Conservation (phyloP, 2,888 invertebrate genomes). For the Dynastes grantii region DNA sequence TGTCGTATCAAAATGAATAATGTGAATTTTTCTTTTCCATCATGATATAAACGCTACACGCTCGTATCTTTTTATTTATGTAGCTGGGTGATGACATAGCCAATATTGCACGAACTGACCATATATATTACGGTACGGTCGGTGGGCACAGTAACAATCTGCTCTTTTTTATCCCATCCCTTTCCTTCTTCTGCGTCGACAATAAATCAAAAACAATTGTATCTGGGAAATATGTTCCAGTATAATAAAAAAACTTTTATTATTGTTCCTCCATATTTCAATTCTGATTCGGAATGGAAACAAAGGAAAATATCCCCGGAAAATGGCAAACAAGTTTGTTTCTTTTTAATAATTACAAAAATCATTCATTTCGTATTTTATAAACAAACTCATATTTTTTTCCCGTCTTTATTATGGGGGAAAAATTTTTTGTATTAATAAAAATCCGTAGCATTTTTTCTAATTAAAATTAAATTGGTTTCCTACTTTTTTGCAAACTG, state of each 20-base stretch:
- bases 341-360: constrained; percentile 18
- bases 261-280: constrained; percentile 50
- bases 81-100: constrained; percentile 65
- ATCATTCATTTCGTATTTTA: constrained; percentile 28
- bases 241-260: constrained; percentile 52
- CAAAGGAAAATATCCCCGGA: constrained; percentile 37
- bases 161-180: constrained; percentile 53
- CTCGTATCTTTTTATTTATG: constrained; percentile 61
- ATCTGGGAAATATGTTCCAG: constrained; percentile 57
- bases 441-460: no score
- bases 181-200: constrained; percentile 44
- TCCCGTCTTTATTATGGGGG: neutral
- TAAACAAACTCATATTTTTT: constrained; percentile 11
- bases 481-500: no score
- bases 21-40: constrained; percentile 61
- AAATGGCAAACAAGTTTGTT: constrained; percentile 30
- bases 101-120: constrained; percentile 65
- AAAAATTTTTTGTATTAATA: neutral
- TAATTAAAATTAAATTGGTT: no score
- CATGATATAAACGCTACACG: constrained; percentile 8
- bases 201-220: constrained; percentile 61
- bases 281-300: constrained; percentile 45
- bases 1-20: constrained; percentile 62
- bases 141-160: constrained; percentile 59
- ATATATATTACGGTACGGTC: constrained; percentile 62